Evolutionary conservation across 2,113 vertebrate species (phyloP), one percentile per base, ranked within the genome.

Genomic region (Otus sunia): DNA sequence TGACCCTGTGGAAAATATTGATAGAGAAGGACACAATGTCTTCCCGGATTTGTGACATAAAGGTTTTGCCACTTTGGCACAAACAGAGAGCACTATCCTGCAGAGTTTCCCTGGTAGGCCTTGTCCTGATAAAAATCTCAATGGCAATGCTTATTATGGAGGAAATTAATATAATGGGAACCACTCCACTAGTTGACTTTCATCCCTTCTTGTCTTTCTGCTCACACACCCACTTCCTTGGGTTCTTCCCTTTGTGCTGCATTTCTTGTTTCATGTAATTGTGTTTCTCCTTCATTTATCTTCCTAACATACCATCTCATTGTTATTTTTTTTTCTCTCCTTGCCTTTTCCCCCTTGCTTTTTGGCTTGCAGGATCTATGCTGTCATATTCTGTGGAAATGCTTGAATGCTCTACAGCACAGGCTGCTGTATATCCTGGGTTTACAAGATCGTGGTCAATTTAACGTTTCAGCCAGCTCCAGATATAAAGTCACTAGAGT

Each of bases 401-500:
- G 90, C 85, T 56, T 94, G 96, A 96, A 86, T 34, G 92, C 92
- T 92, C 94, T 69, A 79, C 62, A 91, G 96, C 92, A 68, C 92
- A 81, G 88, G 88, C 89, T 76, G 92, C 92, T 60, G 58, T 81
- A 37, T 76, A 72, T 58, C 88, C 86, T 36, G 29, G 80, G 69
- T 87, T 85, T 87, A 94, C 96, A 95, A 90, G 94, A 95, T 90
- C n/a, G 43, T 87, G 95, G 96, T 95, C 84, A 90, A 94, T 95
- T 94, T 96, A 92, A 96, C 3, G 14, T 96, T 95, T 91, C 91
- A 91, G 87, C 84, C 93, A 95, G 73, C 94, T 94, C 89, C 86
- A 95, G 83, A 95, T 89, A 92, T 18, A 67, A 95, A 96, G 94
- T 76, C 91, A 86, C 92, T 80, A 73, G 84, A 89, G 96, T 94